Percentiles rank a stretch among this genome's conserved stretches.
Conservation (phyloP, 2,888 invertebrate species). For the Chaitophorus viminalis region DNA sequence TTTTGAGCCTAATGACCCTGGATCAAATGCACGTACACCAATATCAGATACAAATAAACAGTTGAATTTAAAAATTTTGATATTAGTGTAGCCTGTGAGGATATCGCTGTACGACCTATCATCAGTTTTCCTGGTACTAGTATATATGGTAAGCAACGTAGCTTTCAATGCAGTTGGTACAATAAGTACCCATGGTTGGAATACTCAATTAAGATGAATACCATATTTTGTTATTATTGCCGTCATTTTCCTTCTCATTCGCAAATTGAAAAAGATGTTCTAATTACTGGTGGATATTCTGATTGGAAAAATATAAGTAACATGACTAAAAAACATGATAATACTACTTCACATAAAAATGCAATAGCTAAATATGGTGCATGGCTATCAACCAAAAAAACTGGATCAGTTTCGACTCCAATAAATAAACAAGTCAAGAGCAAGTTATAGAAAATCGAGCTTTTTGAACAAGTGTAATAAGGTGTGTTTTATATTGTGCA, state of each 20-base stretch:
- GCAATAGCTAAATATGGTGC: not conserved
- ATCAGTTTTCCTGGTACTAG: not conserved
- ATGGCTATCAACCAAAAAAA: conserved; percentile 19
- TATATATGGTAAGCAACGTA: not conserved
- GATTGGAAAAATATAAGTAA: conserved; percentile 38
- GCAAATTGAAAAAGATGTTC: conserved; percentile 17
- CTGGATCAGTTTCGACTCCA: conserved; percentile 6
- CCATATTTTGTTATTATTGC: conserved; percentile 21
- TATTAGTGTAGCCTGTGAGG: not conserved
- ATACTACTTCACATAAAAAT: not conserved
- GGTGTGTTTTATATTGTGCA: conserved; percentile 1
- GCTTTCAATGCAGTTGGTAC: conserved; percentile 38
- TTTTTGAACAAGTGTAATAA: not conserved
- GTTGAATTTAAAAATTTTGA: not conserved
- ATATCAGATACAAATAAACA: not conserved
- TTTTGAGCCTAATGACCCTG: not conserved
- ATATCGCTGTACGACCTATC: not conserved
- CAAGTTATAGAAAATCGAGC: not conserved
- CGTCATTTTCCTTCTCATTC: conserved; percentile 11
- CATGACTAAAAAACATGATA: not conserved
- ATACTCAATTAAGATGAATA: conserved; percentile 26
- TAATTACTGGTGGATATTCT: conserved; percentile 31
- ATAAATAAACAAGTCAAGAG: not conserved
- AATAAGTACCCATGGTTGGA: conserved; percentile 27
- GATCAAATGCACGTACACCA: not conserved